phyloP scores from a whole-genome alignment of 2,888 invertebrate species.

The Panopea generosa region DNA sequence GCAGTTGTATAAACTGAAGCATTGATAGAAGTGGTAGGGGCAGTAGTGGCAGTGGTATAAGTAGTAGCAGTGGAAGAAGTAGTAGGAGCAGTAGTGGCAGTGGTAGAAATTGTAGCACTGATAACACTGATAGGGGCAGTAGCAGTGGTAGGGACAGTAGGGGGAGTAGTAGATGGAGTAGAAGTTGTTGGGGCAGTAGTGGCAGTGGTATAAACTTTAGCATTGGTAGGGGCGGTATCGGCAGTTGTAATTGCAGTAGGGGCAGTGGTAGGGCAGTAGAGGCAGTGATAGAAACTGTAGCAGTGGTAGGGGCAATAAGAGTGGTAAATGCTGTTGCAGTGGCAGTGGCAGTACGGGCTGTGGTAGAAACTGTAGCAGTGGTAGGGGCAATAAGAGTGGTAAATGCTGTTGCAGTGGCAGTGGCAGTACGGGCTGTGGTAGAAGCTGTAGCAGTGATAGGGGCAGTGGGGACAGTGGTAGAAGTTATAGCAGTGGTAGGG shows the following conservation, averaged over 20 bases:
- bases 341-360: neutral
- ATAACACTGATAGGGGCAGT: neutral
- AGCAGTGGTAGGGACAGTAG: neutral
- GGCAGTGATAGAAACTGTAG: neutral
- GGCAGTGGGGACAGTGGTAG: too few relatives aligned
- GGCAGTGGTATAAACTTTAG: neutral
- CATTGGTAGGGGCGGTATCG: neutral
- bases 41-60: neutral
- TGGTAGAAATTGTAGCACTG: neutral
- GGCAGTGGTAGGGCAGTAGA: neutral
- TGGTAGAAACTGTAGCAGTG: neutral
- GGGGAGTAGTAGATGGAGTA: too few relatives aligned
- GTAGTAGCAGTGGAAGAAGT: neutral
- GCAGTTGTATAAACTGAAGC: neutral
- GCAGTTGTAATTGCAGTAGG: neutral
- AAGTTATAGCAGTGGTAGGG: too few relatives aligned
- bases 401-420: too few relatives aligned
- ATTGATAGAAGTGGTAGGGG: neutral
- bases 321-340: neutral
- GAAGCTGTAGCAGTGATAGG: too few relatives aligned
- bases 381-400: slow-evolving; percentile 1
- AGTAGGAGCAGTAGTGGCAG: slow-evolving; percentile 3
- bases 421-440: too few relatives aligned
- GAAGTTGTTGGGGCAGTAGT: too few relatives aligned
- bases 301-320: neutral